Base-by-base conservation (phyloP, 2,888 invertebrate species). In the Stenodera caucasica region DNA sequence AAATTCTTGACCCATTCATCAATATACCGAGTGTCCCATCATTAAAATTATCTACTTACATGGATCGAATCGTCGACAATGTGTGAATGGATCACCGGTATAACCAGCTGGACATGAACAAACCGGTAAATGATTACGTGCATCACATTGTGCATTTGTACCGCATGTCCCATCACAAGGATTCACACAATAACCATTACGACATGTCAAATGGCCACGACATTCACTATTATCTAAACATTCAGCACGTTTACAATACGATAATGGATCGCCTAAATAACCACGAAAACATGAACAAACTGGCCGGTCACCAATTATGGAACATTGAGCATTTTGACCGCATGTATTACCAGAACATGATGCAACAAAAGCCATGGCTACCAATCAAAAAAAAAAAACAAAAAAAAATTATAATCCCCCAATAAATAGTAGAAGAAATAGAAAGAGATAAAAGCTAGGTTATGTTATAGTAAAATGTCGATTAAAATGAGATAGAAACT, bases 201-300 rank as follows among this genome's bases (percentile, higher is more conserved):
- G 85, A 76, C 94, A 94, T 21, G 88, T 85, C 71, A 86, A 85
- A 75, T 88, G 86, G 26, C 84, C 83, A 15, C 88, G 85, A 74
- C 94, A 94, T 74, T 94, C 93, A 59, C 85, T 84, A 78, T 90
- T 88, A 56, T 90, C 92, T 85, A 81, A 57, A 67, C 76, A 78
- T 63, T 80, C 80, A 4, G 77, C 73, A 51, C 75, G 86, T 71
- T 86, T 84, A 77, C 94, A 94, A 68, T 85, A 84, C 0, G 84
- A 82, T 61, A 91, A 81, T 0, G 94, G 92, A 79, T 93, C 92
- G 30, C 93, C 94, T 67, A 88, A 88, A 78, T 92, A 87, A 0
- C 92, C 89, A 9, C 90, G 87, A 66, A 91, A 82, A 71, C 92
- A 92, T 23, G 91, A 90, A 75, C 92, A 92, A 6, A 92, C 91